phyloP scores from a whole-genome alignment of 1,140 invertebrate genomes.

The Brachionus rubens region DNA sequence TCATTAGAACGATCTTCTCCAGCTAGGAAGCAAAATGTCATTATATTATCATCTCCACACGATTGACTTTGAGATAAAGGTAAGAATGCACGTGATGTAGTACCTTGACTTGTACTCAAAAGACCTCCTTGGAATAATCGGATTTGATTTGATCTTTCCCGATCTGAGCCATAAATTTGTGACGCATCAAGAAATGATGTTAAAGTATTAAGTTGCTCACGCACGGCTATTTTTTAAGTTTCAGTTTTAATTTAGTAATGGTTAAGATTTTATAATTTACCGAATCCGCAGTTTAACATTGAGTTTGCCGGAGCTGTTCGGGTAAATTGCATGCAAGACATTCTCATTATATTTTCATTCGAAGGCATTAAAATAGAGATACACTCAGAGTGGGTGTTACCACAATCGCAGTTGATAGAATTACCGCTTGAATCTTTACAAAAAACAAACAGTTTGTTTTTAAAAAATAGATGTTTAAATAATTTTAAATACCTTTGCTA shows the following conservation, averaged over 20 bases:
- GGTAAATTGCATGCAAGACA: slow-evolving; percentile 29
- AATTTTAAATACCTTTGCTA: background rate
- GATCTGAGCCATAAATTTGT: slow-evolving; percentile 61
- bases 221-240: background rate
- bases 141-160: background rate
- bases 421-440: background rate
- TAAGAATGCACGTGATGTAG: background rate
- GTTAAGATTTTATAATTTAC: background rate
- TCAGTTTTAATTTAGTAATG: background rate
- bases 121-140: background rate
- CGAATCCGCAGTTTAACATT: background rate
- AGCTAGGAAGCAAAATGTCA: slow-evolving; percentile 20
- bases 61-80: background rate
- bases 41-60: background rate
- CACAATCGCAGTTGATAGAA: background rate
- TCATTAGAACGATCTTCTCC: background rate
- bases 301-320: background rate
- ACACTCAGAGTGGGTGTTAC: background rate
- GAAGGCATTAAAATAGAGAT: background rate
- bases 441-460: background rate
- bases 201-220: slow-evolving; percentile 71
- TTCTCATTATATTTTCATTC: slow-evolving; percentile 31
- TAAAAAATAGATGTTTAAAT: no score
- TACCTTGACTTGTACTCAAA: background rate
- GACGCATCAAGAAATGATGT: slow-evolving; percentile 80